Evolutionary conservation across 1,140 invertebrate species (phyloP), one percentile per base, ranked within the genome.

Genomic region (Drosophila kepulauana): DNA sequence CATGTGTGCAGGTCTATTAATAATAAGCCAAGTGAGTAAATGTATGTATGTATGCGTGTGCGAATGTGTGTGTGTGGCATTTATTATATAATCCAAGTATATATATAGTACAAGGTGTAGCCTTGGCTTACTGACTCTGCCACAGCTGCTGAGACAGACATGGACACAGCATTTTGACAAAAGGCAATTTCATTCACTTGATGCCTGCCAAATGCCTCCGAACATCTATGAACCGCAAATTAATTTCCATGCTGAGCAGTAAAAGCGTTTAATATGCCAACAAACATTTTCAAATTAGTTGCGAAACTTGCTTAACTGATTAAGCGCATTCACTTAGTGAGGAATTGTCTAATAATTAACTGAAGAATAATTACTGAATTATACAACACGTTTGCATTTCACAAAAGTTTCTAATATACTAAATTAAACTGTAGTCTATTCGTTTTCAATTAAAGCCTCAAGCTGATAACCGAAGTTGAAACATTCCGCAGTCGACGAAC

Each of bases 141-240:
- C 20, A 25, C 59, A 49, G 13, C 30, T 66, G 69, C 48, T 15
- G n/a, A 20, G 25, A 54, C 6, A 15, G 11, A 30, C 33, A 54
- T 43, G 35, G 54, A 61, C 43, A 58, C 11, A 58, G 54, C n/a
- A 68, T 20, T 75, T 66, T 70, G 71, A 78, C 76, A 75, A 78
- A 78, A 65, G 76, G 59, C 72, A 78, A 75, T 69, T 78, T 78
- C 65, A 78, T 78, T 75, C 57, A 78, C 51, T 75, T 63, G 65
- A 61, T 69, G 71, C 11, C 65, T 59, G 71, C 64, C 38, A 74
- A 73, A 61, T 70, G 66, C 49, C 43, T 46, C 45, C 15, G 33
- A 11, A 25, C 65, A 54, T 70, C 52, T 54, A 54, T 54, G 51
- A 70, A 75, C 72, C 72, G 59, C 72, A 70, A 75, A 75, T 75